These are phyloP conservation scores for Scolanthus callimorphus DNA, from an alignment of 92 coral and sea anemone genomes.

Conservation along the genomic window DNA sequence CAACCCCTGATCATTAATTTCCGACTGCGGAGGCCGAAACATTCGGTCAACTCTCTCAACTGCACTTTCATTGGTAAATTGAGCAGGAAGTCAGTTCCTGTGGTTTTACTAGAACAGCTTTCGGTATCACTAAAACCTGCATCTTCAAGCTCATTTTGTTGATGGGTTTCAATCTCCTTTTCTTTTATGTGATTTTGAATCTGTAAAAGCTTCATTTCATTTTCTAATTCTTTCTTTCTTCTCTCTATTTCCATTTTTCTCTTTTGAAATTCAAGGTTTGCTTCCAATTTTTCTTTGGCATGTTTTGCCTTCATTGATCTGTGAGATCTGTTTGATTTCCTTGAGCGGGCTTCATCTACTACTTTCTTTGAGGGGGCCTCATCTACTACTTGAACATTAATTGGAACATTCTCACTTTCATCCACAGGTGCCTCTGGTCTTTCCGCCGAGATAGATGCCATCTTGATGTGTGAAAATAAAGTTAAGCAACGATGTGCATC, in stretches of 20 bases:
- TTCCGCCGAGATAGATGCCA: no score
- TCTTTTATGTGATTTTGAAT: not conserved
- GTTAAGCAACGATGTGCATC: no score
- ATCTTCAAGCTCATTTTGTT: not conserved
- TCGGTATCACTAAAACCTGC: not conserved
- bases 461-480: no score
- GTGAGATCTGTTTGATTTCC: not conserved
- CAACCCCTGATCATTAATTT: not conserved
- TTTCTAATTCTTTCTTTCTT: not conserved
- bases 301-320: not conserved
- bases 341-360: not conserved
- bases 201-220: not conserved
- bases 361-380: not conserved
- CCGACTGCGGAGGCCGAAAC: no score
- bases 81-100: no score
- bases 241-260: not conserved
- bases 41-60: no score
- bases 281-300: not conserved
- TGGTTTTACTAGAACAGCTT: no score
- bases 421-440: not conserved
- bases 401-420: not conserved
- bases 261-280: not conserved
- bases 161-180: not conserved
- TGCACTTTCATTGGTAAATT: no score
- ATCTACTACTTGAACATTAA: not conserved